Evolutionary conservation across 1,140 invertebrate genomes (phyloP).

Genomic region (Atta colombica): DNA sequence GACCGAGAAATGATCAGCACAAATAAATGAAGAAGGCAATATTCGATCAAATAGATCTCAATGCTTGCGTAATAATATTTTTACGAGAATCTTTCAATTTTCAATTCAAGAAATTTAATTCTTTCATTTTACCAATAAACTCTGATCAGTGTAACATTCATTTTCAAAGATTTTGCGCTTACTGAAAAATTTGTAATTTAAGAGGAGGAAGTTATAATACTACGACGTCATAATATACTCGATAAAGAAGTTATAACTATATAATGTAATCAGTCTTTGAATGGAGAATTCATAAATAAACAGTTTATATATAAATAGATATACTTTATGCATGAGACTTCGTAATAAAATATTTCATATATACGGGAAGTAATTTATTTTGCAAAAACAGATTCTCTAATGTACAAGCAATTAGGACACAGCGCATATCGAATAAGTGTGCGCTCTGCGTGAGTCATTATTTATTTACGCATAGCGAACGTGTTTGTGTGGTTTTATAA

Average conservation of each 20-base stretch:
- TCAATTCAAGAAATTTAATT: no score
- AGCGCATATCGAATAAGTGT: background rate
- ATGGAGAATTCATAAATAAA: background rate
- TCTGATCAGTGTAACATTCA: background rate
- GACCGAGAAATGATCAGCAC: no score
- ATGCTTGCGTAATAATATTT: no score
- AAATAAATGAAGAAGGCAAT: no score
- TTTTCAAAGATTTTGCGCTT: background rate
- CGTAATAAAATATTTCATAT: background rate
- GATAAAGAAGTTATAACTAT: constrained; percentile 3
- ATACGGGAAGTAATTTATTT: constrained; percentile 4
- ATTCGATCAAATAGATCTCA: no score
- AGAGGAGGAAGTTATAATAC: background rate
- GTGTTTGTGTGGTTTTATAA: constrained; percentile 8
- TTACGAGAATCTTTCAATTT: no score
- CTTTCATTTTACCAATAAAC: background rate
- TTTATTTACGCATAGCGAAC: constrained; percentile 29
- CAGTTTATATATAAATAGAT: background rate
- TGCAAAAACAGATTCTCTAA: constrained; percentile 25
- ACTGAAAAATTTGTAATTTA: background rate
- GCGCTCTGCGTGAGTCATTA: background rate
- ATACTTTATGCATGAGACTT: constrained; percentile 26
- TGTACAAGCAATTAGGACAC: constrained; percentile 27
- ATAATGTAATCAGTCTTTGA: background rate
- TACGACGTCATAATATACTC: background rate